Evolutionary conservation across 2,797 vertebrate genomes (phyloP).

Genomic region (Acropternis orthonyx): DNA sequence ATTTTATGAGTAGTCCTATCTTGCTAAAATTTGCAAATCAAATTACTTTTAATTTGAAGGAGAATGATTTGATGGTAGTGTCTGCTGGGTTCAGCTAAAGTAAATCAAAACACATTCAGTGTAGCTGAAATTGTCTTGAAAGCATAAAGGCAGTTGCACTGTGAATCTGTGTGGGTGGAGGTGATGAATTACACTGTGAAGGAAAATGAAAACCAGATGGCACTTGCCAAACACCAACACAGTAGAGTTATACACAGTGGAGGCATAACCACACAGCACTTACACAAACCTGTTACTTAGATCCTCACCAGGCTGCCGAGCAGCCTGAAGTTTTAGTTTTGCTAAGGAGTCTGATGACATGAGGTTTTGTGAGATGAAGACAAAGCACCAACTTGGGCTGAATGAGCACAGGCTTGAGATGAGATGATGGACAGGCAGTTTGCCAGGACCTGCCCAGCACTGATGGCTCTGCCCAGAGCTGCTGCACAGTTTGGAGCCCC

Average conservation of each 20-base stretch:
- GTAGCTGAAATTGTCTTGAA: constrained; percentile 25
- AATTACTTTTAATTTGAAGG: constrained; percentile 17
- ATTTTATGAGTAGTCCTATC: neutral
- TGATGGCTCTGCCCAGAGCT: neutral
- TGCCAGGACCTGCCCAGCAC: neutral
- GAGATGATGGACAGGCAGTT: neutral
- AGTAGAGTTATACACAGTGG: neutral
- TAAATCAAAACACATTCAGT: constrained; percentile 30
- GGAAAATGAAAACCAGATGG: constrained; percentile 73
- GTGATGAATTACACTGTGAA: constrained; percentile 49
- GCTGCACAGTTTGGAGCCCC: neutral
- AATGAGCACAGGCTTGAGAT: neutral
- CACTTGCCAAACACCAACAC: constrained; percentile 63
- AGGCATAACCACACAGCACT: constrained; percentile 33
- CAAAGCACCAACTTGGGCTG: neutral
- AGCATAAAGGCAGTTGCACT: constrained; percentile 40
- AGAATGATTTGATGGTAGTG: neutral
- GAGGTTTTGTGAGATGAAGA: neutral
- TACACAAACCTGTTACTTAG: constrained; percentile 51
- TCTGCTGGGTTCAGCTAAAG: constrained; percentile 17
- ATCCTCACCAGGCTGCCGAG: neutral
- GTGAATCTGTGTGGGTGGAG: constrained; percentile 49
- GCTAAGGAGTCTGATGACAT: neutral
- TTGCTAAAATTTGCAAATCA: constrained; percentile 31
- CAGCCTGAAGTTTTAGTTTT: neutral